These are phyloP conservation scores for Sisor rabdophorus DNA, from an alignment of 2,113 vertebrate genomes.

Conservation along the genomic window DNA sequence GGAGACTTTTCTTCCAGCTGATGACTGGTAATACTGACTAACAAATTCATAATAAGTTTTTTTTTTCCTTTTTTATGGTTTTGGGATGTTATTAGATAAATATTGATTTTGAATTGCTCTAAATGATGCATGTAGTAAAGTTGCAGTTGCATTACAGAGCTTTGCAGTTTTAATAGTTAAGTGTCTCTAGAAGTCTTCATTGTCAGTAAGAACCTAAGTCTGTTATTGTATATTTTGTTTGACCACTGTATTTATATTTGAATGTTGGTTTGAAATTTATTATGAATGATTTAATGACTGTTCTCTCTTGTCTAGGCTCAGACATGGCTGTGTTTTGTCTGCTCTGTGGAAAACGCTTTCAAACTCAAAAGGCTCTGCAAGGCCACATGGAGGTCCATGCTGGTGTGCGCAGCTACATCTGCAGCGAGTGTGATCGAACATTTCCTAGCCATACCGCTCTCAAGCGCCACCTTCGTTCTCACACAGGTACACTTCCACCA, in stretches of 20 bases:
- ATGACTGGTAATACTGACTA: no score
- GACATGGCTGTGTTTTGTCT: conserved; percentile 99
- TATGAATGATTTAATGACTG: conserved; percentile 33
- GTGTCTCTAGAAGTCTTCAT: no score
- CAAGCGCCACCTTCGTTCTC: conserved; percentile 95
- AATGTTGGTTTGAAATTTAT: conserved; percentile 7
- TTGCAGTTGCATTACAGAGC: no score
- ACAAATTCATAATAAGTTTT: no score
- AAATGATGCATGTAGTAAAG: no score
- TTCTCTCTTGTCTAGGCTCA: conserved; percentile 77
- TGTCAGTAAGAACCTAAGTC: background rate
- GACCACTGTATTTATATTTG: background rate
- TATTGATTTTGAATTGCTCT: no score
- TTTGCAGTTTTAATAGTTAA: no score
- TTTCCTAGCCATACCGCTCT: conserved; percentile 98
- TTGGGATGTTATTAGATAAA: no score
- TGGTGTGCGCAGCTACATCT: conserved; percentile 96
- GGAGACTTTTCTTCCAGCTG: no score
- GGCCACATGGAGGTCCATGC: conserved; percentile 99
- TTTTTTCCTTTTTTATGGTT: no score
- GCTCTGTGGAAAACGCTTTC: conserved; percentile 96
- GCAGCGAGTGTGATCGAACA: conserved; percentile 95
- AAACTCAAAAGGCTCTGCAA: conserved; percentile 95
- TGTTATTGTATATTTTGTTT: background rate
- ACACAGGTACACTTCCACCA: conserved; percentile 77